These are phyloP conservation scores for Lasioglossum oenotherae DNA, from an alignment of 2,888 invertebrate species.

Conservation along the genomic window DNA sequence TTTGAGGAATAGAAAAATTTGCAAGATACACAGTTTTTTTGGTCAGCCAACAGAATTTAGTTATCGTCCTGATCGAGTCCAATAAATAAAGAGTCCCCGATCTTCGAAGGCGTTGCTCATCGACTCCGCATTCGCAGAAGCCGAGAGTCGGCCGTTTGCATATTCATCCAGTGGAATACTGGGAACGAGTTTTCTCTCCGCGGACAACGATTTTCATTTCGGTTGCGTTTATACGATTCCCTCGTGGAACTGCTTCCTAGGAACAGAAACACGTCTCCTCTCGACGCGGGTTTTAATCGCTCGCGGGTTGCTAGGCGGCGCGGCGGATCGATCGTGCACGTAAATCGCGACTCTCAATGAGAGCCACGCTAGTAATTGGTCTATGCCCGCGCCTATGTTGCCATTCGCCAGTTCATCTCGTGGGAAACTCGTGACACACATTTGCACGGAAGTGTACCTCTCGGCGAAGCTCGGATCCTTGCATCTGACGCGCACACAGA, in stretches of 20 bases:
- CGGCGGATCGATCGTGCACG: slow-evolving; percentile 56
- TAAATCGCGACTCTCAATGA: slow-evolving; percentile 67
- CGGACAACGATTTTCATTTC: slow-evolving; percentile 9
- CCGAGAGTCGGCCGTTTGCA: neutral
- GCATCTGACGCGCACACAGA: slow-evolving; percentile 52
- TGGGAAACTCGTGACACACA: slow-evolving; percentile 80
- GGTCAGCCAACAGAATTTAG: neutral
- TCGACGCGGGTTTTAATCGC: slow-evolving; percentile 20
- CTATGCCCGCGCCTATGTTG: slow-evolving; percentile 71
- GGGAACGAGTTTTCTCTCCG: neutral
- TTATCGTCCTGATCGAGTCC: neutral
- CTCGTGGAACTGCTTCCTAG: neutral
- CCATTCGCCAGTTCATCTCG: slow-evolving; percentile 74
- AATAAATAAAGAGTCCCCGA: neutral
- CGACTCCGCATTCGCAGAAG: neutral
- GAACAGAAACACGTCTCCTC: slow-evolving; percentile 17
- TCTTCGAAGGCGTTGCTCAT: neutral
- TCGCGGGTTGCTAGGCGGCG: slow-evolving; percentile 25
- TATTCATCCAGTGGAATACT: neutral
- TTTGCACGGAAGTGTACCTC: slow-evolving; percentile 74
- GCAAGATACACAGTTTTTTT: no score
- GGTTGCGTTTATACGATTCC: neutral
- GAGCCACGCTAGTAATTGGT: slow-evolving; percentile 70
- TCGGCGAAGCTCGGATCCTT: slow-evolving; percentile 58
- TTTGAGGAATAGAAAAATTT: no score